Percentiles rank a stretch among this genome's conserved stretches.
These are phyloP conservation scores for Ceratotherium simum DNA, from an alignment of 2,113 vertebrate genomes.

Conservation along the genomic window DNA sequence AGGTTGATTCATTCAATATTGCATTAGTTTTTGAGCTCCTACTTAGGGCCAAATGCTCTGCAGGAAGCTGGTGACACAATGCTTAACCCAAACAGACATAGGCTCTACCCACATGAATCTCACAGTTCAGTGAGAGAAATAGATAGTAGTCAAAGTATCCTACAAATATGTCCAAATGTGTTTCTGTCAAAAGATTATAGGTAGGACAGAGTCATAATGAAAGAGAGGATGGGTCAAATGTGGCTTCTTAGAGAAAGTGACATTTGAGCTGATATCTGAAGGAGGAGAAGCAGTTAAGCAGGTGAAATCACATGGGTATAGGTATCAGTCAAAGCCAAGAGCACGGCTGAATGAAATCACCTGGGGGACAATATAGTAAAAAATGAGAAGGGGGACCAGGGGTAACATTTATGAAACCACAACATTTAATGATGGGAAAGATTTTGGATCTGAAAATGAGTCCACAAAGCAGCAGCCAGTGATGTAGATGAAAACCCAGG, in stretches of 20 bases:
- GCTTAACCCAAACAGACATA: background rate
- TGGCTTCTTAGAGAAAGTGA: background rate
- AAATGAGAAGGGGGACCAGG: background rate
- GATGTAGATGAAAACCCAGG: background rate
- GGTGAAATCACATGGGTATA: background rate
- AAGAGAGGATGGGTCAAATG: background rate
- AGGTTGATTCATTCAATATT: background rate
- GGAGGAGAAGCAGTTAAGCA: background rate
- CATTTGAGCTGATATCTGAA: background rate
- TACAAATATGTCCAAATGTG: background rate
- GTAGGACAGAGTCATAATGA: background rate
- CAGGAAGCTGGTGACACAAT: background rate
- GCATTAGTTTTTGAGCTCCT: conserved; percentile 1
- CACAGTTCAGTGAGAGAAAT: background rate
- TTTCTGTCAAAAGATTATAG: background rate
- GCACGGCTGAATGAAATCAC: background rate
- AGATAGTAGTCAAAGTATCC: background rate
- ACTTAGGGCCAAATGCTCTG: background rate
- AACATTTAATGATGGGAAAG: background rate
- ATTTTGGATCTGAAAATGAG: background rate
- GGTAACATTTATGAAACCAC: background rate
- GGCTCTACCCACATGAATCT: background rate
- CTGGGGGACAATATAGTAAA: too few species aligned
- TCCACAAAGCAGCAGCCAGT: background rate
- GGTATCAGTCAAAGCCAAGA: background rate